Percentiles rank a stretch among this genome's conserved stretches.
phyloP scores from a whole-genome alignment of 1,140 invertebrate genomes.

The Pseudomyrmex gracilis region DNA sequence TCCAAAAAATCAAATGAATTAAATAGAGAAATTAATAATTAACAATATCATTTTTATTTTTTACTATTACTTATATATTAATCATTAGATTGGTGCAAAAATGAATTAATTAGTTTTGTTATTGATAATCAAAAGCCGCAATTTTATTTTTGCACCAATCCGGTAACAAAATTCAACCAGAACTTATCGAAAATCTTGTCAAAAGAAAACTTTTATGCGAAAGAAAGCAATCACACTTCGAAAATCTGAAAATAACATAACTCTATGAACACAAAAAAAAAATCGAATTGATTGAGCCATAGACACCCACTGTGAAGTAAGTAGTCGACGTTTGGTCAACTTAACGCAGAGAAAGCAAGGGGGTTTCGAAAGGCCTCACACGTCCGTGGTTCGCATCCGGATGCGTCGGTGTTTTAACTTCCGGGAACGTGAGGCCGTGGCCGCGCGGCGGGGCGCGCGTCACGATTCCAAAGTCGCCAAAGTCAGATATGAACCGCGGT shows the following conservation, averaged over 20 bases:
- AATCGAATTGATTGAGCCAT: conserved; percentile 9
- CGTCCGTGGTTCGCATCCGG: conserved; percentile 82
- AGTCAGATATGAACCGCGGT: conserved; percentile 72
- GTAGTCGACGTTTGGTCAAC: conserved; percentile 32
- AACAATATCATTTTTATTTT: neutral
- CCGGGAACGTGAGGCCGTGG: conserved; percentile 83
- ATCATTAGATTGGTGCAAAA: neutral
- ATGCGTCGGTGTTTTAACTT: conserved; percentile 81
- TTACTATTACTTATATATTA: neutral
- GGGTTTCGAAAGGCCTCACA: conserved; percentile 75
- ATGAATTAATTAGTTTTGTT: too few species aligned
- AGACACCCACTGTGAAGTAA: conserved; percentile 47
- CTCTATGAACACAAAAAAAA: neutral
- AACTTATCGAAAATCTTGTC: too few species aligned
- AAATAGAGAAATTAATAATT: neutral
- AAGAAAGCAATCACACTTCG: neutral
- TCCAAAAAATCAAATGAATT: neutral
- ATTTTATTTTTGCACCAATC: too few species aligned
- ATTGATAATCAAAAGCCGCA: too few species aligned
- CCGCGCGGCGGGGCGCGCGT: conserved; percentile 47
- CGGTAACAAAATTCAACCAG: too few species aligned
- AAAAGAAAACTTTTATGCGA: neutral
- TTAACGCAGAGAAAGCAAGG: conserved; percentile 49
- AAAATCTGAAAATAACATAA: neutral
- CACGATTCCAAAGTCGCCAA: conserved; percentile 64